These are phyloP conservation scores for Camelus bactrianus DNA, from an alignment of 2,113 vertebrate species.

Conservation along the genomic window DNA sequence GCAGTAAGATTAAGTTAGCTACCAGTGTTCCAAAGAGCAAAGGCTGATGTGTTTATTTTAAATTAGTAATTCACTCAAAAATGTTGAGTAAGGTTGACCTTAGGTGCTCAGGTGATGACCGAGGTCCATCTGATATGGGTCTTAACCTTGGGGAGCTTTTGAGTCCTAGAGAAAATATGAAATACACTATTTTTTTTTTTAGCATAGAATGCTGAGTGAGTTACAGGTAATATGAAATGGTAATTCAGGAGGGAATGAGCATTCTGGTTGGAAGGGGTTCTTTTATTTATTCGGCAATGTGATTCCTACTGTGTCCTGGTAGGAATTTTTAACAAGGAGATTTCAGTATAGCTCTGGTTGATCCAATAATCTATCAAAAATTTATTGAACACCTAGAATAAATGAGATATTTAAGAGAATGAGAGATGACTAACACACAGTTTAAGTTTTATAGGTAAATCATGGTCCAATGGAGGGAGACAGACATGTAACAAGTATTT, in stretches of 20 bases:
- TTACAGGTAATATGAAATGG: neutral
- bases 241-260: neutral
- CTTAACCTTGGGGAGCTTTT: neutral
- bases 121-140: neutral
- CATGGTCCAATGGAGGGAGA: neutral
- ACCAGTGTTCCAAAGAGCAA: neutral
- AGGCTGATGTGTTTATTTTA: neutral
- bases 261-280: neutral
- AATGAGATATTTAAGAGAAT: constrained; percentile 16
- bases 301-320: neutral
- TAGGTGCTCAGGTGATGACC: neutral
- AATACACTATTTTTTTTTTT: neutral
- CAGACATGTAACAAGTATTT: neutral
- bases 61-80: constrained; percentile 36
- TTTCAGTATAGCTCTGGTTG: neutral
- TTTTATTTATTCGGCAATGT: neutral
- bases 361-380: neutral
- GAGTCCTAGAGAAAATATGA: neutral
- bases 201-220: neutral
- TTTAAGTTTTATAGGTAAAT: neutral
- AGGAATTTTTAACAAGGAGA: neutral
- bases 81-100: neutral
- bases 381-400: neutral
- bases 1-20: neutral
- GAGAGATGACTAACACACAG: neutral